Evolutionary conservation across 1,140 invertebrate species (phyloP).

Genomic region (Ostrea denselamellosa): DNA sequence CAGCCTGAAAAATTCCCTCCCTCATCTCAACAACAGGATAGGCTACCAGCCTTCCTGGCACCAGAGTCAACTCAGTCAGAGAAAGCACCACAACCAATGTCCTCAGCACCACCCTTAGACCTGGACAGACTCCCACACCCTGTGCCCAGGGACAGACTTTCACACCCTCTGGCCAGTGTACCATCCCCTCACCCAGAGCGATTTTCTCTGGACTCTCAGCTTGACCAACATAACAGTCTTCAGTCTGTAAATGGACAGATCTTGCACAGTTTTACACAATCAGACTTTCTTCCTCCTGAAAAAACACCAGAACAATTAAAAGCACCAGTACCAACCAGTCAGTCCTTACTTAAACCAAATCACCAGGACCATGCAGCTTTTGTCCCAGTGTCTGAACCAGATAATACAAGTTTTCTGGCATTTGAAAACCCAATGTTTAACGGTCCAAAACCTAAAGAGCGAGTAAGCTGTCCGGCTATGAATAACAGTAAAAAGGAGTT

Average conservation of each 20-base stretch:
- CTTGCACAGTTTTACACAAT: background rate
- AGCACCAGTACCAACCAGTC: slow-evolving; percentile 17
- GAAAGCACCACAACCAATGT: slow-evolving; percentile 16
- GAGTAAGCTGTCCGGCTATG: slow-evolving; percentile 40
- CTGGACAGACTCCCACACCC: slow-evolving; percentile 25
- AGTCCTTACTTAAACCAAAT: background rate
- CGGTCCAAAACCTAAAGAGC: slow-evolving; percentile 44
- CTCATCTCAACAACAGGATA: slow-evolving; percentile 22
- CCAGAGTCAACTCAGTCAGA: background rate
- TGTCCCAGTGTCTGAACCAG: background rate
- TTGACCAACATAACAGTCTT: background rate
- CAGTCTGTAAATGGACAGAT: background rate
- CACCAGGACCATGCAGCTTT: slow-evolving; percentile 16
- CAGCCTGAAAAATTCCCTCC: slow-evolving; percentile 41
- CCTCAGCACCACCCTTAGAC: background rate
- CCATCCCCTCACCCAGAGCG: background rate
- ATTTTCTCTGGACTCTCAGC: background rate
- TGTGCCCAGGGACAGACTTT: background rate
- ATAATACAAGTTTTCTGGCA: slow-evolving; percentile 9
- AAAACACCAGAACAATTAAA: slow-evolving; percentile 20
- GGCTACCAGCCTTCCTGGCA: background rate
- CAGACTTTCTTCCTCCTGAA: slow-evolving; percentile 20
- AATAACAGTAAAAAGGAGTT: slow-evolving; percentile 4
- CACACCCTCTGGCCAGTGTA: background rate
- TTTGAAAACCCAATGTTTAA: slow-evolving; percentile 50